Conservation (phyloP, 2,888 invertebrate species). For the Bellardia bayeri region DNA sequence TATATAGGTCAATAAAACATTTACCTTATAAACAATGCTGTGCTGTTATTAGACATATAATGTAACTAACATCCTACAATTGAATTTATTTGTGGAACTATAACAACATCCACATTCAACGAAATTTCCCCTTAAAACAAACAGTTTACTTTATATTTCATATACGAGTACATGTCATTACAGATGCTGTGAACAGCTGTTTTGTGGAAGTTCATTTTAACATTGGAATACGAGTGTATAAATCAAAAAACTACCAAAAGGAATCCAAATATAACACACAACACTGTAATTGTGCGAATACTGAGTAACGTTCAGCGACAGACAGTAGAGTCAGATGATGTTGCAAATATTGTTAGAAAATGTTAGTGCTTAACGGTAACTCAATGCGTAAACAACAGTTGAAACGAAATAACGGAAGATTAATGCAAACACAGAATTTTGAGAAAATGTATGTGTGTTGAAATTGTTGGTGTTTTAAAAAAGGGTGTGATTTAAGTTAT, state of each 20-base stretch:
- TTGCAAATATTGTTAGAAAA: slow-evolving; percentile 60
- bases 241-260: background rate
- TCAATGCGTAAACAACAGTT: slow-evolving; percentile 66
- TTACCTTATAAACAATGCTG: background rate
- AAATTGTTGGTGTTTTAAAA: slow-evolving; percentile 1
- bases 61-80: slow-evolving; percentile 17
- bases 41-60: background rate
- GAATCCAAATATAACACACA: slow-evolving; percentile 8
- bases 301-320: background rate
- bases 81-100: slow-evolving; percentile 1
- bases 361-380: slow-evolving; percentile 71
- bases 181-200: slow-evolving; percentile 18
- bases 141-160: background rate
- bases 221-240: background rate
- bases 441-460: slow-evolving; percentile 2
- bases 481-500: slow-evolving; percentile 36
- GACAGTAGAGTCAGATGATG: slow-evolving; percentile 59
- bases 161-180: background rate
- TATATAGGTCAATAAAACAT: background rate
- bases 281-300: background rate
- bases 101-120: slow-evolving; percentile 1
- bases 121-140: background rate
- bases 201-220: slow-evolving; percentile 29
- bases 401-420: slow-evolving; percentile 32
- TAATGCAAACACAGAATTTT: background rate